Conservation (phyloP, 2,797 vertebrate genomes). For the Tenualosa thibaudeaui region DNA sequence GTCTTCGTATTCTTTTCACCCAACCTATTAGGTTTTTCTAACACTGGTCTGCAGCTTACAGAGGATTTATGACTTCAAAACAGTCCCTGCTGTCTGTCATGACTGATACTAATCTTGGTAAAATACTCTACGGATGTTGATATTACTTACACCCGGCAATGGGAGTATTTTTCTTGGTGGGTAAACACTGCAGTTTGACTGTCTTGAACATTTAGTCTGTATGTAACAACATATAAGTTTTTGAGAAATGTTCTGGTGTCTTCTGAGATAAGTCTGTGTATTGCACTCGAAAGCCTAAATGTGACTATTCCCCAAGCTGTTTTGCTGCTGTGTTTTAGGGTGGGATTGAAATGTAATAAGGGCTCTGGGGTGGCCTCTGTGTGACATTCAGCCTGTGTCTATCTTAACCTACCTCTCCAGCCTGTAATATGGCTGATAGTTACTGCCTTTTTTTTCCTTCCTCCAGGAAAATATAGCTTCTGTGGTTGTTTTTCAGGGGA, state of each 20-base stretch:
- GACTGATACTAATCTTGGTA: neutral
- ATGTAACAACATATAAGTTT: neutral
- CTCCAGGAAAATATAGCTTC: constrained; percentile 58
- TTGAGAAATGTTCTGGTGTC: neutral
- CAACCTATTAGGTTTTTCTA: neutral
- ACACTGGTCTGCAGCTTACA: neutral
- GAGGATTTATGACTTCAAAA: neutral
- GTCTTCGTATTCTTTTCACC: neutral
- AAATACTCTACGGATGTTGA: neutral
- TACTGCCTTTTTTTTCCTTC: constrained; percentile 52
- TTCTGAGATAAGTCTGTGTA: neutral
- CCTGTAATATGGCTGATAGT: constrained; percentile 56
- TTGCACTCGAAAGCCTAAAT: neutral
- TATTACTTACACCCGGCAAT: neutral
- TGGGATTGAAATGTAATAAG: constrained; percentile 29
- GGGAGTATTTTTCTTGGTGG: neutral
- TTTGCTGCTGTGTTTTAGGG: constrained; percentile 31
- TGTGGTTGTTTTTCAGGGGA: constrained; percentile 59
- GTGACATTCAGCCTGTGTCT: constrained; percentile 52
- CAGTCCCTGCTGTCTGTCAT: neutral
- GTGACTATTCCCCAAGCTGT: neutral
- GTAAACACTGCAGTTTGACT: constrained; percentile 5
- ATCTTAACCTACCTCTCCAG: constrained; percentile 50
- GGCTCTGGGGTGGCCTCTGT: constrained; percentile 52
- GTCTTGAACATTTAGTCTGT: neutral